A percentile compares a stretch with the other conserved stretches of the same genome.
These are phyloP conservation scores for Pheosia tremula DNA, from an alignment of 2,888 invertebrate species.

Conservation along the genomic window DNA sequence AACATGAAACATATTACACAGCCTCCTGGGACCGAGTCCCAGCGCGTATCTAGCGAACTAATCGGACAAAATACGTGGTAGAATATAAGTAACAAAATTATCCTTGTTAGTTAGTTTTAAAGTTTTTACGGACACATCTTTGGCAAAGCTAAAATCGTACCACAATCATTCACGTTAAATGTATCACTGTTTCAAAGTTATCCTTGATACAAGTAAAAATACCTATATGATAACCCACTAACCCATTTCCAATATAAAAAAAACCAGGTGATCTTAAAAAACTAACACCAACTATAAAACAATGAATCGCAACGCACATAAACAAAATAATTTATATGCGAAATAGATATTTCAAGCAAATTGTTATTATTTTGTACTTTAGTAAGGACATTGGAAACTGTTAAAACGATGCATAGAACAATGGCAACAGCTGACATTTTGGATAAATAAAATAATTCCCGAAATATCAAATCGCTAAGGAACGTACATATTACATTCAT, in stretches of 20 bases:
- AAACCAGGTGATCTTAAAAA: conserved; percentile 36
- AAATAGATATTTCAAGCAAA: conserved; percentile 43
- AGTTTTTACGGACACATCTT: conserved; percentile 12
- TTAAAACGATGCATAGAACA: conserved; percentile 11
- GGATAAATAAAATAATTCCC: conserved; percentile 23
- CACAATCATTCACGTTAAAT: background rate
- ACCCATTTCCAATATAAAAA: conserved; percentile 38
- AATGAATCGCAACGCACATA: conserved; percentile 49
- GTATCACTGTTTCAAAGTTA: conserved; percentile 23
- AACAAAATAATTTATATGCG: conserved; percentile 45
- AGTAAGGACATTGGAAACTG: conserved; percentile 16
- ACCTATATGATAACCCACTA: conserved; percentile 9
- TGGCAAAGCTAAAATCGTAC: conserved; percentile 23
- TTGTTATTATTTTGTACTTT: conserved; percentile 33
- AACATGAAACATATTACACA: conserved; percentile 8
- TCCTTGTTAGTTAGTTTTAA: background rate
- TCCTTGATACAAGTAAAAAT: conserved; percentile 27
- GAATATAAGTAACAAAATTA: background rate
- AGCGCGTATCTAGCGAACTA: background rate
- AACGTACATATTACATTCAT: conserved; percentile 41
- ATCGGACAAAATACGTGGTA: background rate
- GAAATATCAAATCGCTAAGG: conserved; percentile 42
- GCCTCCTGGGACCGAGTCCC: background rate
- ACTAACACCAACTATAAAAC: conserved; percentile 41
- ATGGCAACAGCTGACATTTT: conserved; percentile 16